Conservation (phyloP, 2,888 invertebrate species). For the Eupithecia abbreviata region DNA sequence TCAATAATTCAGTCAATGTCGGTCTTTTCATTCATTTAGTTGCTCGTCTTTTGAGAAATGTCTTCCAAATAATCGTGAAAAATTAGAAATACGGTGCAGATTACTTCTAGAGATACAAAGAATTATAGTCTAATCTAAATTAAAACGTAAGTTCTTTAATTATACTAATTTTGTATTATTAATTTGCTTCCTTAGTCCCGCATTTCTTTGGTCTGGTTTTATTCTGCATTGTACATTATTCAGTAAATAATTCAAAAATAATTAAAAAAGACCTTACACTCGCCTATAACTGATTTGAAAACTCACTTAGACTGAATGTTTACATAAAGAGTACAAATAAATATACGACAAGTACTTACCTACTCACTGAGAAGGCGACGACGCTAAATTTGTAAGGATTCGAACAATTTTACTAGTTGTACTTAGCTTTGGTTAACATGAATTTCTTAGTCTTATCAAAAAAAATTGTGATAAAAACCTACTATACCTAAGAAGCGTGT, state of each 20-base stretch:
- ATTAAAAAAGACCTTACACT: not conserved
- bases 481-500: not conserved
- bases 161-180: not conserved
- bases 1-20: slow-evolving; percentile 22
- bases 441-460: not conserved
- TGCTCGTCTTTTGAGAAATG: slow-evolving; percentile 36
- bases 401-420: not conserved
- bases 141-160: slow-evolving; percentile 21
- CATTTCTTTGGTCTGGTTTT: slow-evolving; percentile 16
- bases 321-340: not conserved
- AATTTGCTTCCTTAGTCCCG: not conserved
- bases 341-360: not conserved
- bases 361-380: not conserved
- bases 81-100: slow-evolving; percentile 32
- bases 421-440: not conserved
- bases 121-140: not conserved
- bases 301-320: not conserved
- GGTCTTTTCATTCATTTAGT: slow-evolving; percentile 19
- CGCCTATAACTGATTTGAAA: not conserved
- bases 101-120: slow-evolving; percentile 18
- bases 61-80: slow-evolving; percentile 40
- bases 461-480: not conserved
- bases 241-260: slow-evolving; percentile 23
- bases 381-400: slow-evolving; percentile 23
- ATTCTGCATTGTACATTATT: not conserved